Evolutionary conservation across 2,888 invertebrate species (phyloP).

Genomic region (Ophion ellenae): DNA sequence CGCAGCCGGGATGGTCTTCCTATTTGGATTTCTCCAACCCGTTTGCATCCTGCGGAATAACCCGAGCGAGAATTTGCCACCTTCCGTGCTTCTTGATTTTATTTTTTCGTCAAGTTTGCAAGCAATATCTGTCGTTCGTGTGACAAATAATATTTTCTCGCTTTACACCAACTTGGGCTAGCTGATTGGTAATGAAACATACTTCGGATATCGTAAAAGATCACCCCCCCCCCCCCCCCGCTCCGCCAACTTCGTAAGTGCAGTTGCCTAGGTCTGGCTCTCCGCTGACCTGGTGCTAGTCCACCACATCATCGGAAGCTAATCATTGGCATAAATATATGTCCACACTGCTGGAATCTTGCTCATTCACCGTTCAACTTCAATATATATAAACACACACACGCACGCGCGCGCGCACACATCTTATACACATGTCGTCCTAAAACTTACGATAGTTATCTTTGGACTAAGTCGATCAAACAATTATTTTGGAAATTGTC

Average conservation of each 20-base stretch:
- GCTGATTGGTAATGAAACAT: slow-evolving; percentile 35
- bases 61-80: neutral
- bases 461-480: too few relatives aligned
- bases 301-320: slow-evolving; percentile 32
- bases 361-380: slow-evolving; percentile 28
- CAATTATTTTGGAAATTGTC: neutral
- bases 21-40: slow-evolving; percentile 21
- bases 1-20: neutral
- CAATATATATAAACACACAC: too few relatives aligned
- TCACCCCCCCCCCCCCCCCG: slow-evolving; percentile 7
- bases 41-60: slow-evolving; percentile 46
- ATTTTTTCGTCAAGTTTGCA: slow-evolving; percentile 6
- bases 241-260: neutral
- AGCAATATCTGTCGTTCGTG: neutral
- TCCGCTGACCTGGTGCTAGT: slow-evolving; percentile 29
- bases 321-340: slow-evolving; percentile 14
- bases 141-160: too few relatives aligned
- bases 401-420: too few relatives aligned
- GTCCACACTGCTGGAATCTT: neutral
- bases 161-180: neutral
- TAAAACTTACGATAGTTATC: too few relatives aligned
- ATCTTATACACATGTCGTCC: too few relatives aligned
- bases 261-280: slow-evolving; percentile 22
- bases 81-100: neutral
- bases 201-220: slow-evolving; percentile 26